Percentiles rank a stretch among this genome's conserved stretches.
These are phyloP conservation scores for Netelia virgata DNA, from an alignment of 2,888 invertebrate genomes.

Conservation along the genomic window DNA sequence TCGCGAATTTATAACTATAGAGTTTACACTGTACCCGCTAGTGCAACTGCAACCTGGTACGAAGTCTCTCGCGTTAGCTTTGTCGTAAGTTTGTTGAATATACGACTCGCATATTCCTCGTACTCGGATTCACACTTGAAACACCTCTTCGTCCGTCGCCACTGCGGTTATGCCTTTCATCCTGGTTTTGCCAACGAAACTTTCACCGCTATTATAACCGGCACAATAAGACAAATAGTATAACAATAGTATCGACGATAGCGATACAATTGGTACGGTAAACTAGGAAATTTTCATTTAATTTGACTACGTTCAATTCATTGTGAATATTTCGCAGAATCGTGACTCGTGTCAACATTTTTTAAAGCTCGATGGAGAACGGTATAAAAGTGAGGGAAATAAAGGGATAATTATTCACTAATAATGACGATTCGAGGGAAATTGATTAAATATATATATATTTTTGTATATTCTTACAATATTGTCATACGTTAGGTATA, in stretches of 20 bases:
- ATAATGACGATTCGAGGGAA: too few species aligned
- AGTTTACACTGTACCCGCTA: neutral
- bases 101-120: constrained; percentile 4
- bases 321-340: neutral
- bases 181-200: constrained; percentile 3
- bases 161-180: constrained; percentile 23
- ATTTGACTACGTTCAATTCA: neutral
- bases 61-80: constrained; percentile 31
- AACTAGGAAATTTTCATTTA: constrained; percentile 24
- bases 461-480: too few species aligned
- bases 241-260: constrained; percentile 13
- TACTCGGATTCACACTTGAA: constrained; percentile 46
- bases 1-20: constrained; percentile 27
- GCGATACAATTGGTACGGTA: neutral
- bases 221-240: constrained; percentile 9
- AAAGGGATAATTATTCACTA: too few species aligned
- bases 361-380: too few species aligned
- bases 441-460: too few species aligned
- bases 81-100: constrained; percentile 35
- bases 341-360: too few species aligned
- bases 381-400: too few species aligned
- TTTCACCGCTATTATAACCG: constrained; percentile 12
- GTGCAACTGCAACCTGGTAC: constrained; percentile 4
- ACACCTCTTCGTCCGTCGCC: constrained; percentile 9
- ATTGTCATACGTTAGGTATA: too few species aligned